Percentiles rank a stretch among this genome's conserved stretches.
Conservation (phyloP, 2,113 vertebrate genomes). For the Rhabdornis inornatus region DNA sequence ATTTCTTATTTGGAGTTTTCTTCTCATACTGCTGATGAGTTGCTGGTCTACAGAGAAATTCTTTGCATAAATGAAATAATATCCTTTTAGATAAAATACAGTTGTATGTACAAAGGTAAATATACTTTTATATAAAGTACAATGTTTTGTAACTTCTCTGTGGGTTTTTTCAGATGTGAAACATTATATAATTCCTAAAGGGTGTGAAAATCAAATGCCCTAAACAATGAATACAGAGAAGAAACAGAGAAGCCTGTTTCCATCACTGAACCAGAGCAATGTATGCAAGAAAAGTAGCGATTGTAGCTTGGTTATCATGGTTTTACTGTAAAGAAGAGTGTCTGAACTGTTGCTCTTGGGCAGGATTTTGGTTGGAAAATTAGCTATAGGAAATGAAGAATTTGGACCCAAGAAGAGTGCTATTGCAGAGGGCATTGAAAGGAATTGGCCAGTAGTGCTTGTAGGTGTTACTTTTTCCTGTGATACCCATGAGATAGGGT, state of each 20-base stretch:
- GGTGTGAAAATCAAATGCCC: background rate
- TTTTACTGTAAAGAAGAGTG: background rate
- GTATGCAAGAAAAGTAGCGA: background rate
- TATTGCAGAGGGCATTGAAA: background rate
- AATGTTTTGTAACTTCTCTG: background rate
- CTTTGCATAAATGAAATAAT: background rate
- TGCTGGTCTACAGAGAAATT: background rate
- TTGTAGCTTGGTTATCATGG: background rate
- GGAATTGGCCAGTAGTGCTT: background rate
- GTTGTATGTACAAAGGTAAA: background rate
- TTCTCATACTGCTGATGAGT: background rate
- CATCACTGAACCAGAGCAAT: background rate
- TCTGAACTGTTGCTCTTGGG: background rate
- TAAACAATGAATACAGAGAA: background rate
- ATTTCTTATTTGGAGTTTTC: background rate
- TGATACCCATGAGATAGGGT: fast-evolving
- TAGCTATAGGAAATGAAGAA: background rate
- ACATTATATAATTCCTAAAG: background rate
- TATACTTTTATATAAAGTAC: background rate
- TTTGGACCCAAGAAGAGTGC: background rate
- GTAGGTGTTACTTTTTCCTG: background rate
- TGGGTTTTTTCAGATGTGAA: background rate
- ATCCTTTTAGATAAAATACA: background rate
- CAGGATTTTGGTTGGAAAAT: background rate
- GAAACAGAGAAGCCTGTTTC: background rate